Evolutionary conservation across 2,888 invertebrate genomes (phyloP), one percentile per base, ranked within the genome.

Genomic region (Aporophyla nigra): DNA sequence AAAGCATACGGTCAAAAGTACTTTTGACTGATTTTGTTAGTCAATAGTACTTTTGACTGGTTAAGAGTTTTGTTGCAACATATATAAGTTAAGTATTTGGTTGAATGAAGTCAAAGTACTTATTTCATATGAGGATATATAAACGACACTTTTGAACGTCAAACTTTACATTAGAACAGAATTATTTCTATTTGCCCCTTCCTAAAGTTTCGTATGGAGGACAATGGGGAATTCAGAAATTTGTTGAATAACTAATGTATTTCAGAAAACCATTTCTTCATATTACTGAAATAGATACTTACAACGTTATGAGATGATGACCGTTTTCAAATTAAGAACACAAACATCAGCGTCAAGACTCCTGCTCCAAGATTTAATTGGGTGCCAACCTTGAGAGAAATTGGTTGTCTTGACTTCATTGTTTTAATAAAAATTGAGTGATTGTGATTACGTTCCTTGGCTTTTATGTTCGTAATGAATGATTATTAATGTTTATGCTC

Each of bases 381-480:
- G 56, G 70, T 61, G 70, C 3, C 78, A 85, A 71, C 84, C 84
- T 85, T 85, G 86, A 54, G 43, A 33, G 76, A 82, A 78, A 85
- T 75, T 51, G 54, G 12, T 77, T 33, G 71, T 85, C 78, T 84
- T 85, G 86, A 62, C 61, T 72, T 73, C 6, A 78, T 85, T 85
- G 73, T 85, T 78, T 74, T 82, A 76, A n/a, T n/a, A n/a, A n/a
- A n/a, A 85, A 84, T 83, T 85, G 71, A 78, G 69, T 73, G 85
- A 85, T 82, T 85, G 66, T 67, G 70, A 78, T 78, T 77, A 24
- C 10, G 54, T 53, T 77, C 46, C 71, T 53, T 51, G 71, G 62
- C 33, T 53, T 74, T 74, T 65, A 10, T 66, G n/a, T 51, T 61
- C 5, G n/a, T 72, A 21, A 53, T 24, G 46, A 68, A 56, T 63